Conservation (phyloP, 2,797 vertebrate species). For the Acestrorhynchus altus region DNA sequence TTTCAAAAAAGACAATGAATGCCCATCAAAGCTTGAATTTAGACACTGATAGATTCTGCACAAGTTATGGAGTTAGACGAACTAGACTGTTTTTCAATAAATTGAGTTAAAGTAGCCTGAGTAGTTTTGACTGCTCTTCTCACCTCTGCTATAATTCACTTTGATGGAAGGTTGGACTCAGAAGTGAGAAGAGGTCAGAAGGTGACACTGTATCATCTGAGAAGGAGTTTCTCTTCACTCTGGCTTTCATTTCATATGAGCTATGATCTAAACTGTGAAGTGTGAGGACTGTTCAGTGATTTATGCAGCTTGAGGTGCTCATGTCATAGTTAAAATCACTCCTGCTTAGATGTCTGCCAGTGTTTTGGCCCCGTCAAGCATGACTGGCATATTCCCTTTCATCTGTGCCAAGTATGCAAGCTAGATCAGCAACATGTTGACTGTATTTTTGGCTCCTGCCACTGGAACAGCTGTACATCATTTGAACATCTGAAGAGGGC, state of each 20-base stretch:
- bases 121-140: neutral
- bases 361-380: neutral
- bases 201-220: neutral
- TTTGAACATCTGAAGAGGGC: neutral
- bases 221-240: neutral
- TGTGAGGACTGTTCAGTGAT: neutral
- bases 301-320: neutral
- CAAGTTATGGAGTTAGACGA: neutral
- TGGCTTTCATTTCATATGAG: neutral
- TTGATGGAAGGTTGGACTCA: neutral
- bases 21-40: too few species aligned
- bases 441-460: neutral
- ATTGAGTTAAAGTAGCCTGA: neutral
- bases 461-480: neutral
- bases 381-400: neutral
- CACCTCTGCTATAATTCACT: constrained; percentile 2
- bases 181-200: neutral
- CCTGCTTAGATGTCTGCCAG: neutral
- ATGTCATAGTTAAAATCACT: neutral
- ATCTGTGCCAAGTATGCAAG: neutral
- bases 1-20: neutral
- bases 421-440: neutral
- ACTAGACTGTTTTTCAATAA: neutral
- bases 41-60: neutral
- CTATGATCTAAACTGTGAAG: neutral